A percentile compares a stretch with the other conserved stretches of the same genome.
phyloP scores from a whole-genome alignment of 2,113 vertebrate genomes.

The Hyaena hyaena region DNA sequence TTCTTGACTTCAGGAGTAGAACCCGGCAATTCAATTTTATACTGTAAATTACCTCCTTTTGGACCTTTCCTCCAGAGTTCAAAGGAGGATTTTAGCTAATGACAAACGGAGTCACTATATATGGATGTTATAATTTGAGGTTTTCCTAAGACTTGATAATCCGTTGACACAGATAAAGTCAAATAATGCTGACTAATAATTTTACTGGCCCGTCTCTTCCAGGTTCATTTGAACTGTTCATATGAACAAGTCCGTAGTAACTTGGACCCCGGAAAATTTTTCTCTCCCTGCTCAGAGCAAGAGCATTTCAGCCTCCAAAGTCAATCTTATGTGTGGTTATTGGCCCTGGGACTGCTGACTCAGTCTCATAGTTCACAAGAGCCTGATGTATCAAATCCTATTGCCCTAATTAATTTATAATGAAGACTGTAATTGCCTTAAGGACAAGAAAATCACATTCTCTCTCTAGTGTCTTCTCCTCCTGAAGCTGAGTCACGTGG shows the following conservation, averaged over 20 bases:
- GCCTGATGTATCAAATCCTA: neutral
- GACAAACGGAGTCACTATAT: neutral
- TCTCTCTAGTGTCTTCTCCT: neutral
- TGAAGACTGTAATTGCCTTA: slow-evolving; percentile 28
- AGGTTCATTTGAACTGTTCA: neutral
- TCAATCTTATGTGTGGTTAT: neutral
- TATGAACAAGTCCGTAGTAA: neutral
- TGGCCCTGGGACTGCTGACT: neutral
- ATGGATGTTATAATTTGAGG: neutral
- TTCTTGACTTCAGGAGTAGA: no score
- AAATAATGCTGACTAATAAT: neutral
- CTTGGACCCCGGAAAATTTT: neutral
- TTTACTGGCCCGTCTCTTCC: neutral
- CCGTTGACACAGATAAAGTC: neutral
- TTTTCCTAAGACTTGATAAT: neutral
- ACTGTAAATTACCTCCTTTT: no score
- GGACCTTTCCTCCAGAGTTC: neutral
- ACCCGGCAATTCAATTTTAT: neutral
- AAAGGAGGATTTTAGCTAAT: neutral
- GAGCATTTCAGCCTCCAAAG: neutral
- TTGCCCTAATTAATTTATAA: slow-evolving; percentile 40
- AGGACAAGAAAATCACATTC: neutral
- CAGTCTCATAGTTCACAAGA: neutral
- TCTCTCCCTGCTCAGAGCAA: neutral
- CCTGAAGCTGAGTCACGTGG: neutral